Evolutionary conservation across 1,140 invertebrate species (phyloP).

Genomic region (Polypedilum vanderplanki): DNA sequence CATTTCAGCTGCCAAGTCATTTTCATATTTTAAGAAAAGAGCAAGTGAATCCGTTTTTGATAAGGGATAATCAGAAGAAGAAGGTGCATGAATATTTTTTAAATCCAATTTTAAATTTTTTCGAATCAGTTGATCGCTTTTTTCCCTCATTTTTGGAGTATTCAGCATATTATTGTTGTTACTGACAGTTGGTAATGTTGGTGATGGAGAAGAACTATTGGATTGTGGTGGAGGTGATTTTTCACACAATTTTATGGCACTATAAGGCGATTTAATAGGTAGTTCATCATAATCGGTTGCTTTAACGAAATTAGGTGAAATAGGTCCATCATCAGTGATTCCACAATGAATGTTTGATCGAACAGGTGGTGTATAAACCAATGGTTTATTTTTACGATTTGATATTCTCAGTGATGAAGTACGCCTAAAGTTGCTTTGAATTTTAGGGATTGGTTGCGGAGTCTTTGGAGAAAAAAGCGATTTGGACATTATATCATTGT

Average conservation of each 20-base stretch:
- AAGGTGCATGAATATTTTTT: neutral
- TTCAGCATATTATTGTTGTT: neutral
- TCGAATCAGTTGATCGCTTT: neutral
- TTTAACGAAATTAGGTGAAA: slow-evolving; percentile 42
- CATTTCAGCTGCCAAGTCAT: slow-evolving; percentile 37
- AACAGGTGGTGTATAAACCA: slow-evolving; percentile 34
- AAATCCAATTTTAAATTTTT: slow-evolving; percentile 34
- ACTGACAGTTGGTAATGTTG: neutral
- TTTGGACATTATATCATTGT: slow-evolving; percentile 34
- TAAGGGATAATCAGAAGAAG: slow-evolving; percentile 32
- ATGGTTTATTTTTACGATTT: slow-evolving; percentile 38
- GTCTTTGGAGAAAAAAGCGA: slow-evolving; percentile 31
- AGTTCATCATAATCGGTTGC: slow-evolving; percentile 44
- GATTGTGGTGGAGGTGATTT: neutral
- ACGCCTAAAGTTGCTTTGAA: slow-evolving; percentile 37
- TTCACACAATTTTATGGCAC: slow-evolving; percentile 4
- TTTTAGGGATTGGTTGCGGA: slow-evolving; percentile 32
- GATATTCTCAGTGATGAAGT: slow-evolving; percentile 40
- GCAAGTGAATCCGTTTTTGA: slow-evolving; percentile 43
- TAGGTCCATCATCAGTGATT: slow-evolving; percentile 43
- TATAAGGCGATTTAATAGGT: slow-evolving; percentile 36
- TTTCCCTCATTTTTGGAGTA: neutral
- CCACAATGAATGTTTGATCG: slow-evolving; percentile 41
- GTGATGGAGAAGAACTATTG: neutral
- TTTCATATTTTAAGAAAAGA: slow-evolving; percentile 42